Percentiles rank a stretch among this genome's conserved stretches.
Conservation (phyloP, 64 coral and sea anemone species). For the Montipora sp. region DNA sequence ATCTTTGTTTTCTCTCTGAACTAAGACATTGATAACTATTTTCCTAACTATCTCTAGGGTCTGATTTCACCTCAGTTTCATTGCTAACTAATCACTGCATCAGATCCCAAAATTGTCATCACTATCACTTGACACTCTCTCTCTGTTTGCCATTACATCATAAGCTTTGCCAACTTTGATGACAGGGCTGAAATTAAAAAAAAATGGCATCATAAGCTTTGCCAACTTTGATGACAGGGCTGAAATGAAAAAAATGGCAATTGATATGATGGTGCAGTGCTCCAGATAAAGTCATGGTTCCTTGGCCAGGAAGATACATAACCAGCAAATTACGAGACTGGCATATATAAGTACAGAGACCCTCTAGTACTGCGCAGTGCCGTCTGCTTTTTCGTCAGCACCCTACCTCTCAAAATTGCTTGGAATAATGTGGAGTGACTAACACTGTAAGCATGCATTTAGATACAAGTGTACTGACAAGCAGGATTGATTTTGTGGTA, state of each 20-base stretch:
- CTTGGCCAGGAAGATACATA: too few species aligned
- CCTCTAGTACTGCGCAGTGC: too few species aligned
- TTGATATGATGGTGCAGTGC: background rate
- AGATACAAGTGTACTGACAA: too few species aligned
- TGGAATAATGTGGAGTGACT: too few species aligned
- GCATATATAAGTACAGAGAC: too few species aligned
- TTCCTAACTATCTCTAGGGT: background rate
- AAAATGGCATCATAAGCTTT: background rate
- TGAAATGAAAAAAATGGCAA: background rate
- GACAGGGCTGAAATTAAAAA: slow-evolving; percentile 4
- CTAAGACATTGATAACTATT: background rate
- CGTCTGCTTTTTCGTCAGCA: too few species aligned
- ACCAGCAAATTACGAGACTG: too few species aligned
- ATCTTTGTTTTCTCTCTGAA: background rate
- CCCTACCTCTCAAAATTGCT: too few species aligned
- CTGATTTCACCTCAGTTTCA: background rate
- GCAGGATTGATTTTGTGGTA: too few species aligned
- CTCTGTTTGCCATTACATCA: background rate
- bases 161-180: slow-evolving; percentile 34
- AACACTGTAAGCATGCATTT: too few species aligned
- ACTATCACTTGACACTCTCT: slow-evolving; percentile 3
- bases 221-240: slow-evolving; percentile 51
- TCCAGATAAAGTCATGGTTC: too few species aligned
- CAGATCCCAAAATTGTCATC: background rate
- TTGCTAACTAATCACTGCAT: background rate